Evolutionary conservation across 2,113 vertebrate species (phyloP), one percentile per base, ranked within the genome.

Genomic region (Corynorhinus townsendii): DNA sequence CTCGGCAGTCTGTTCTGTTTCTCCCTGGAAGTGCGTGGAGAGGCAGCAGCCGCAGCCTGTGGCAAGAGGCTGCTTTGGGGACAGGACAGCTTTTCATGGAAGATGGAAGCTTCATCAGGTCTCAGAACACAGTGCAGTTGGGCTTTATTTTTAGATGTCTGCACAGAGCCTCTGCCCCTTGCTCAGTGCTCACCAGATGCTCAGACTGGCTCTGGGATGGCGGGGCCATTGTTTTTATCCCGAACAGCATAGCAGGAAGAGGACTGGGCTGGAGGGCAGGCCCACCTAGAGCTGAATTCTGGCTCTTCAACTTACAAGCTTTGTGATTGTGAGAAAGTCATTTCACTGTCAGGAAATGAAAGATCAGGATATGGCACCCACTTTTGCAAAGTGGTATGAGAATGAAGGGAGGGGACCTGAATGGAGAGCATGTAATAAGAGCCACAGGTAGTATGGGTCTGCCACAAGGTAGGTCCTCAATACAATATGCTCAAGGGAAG

Each of bases 1-100:
- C 72, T 82, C 75, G 7, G n/a, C 89, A 95, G 84, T 89, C 90
- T 96, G 71, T 69, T 93, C 59, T 15, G 2, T 68, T 85, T 52
- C 72, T 90, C 38, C 33, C 92, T 91, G 59, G 92, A 91, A 26
- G 79, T 66, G 30, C 43, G 17, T 72, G 75, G 76, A 75, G 85
- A 95, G 69, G 64, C 77, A 11, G 90, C 69, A 87, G 59, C 93
- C 52, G 66, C 64, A 77, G 89, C 38, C 86, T 17, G 24, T 17
- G 71, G n/a, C 69, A 62, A 80, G 52, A 77, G 59, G 71, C 69
- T 91, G 85, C 85, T 56, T 38, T 30, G 24, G 86, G 79, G 66
- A 52, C 4, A 17, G 73, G 52, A 76, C n/a, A 91, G 75, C 71
- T 76, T 26, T 86, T 1, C 75, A n/a, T 45, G 7, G 92, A 12